These are phyloP conservation scores for Poicephalus meyeri DNA, from an alignment of 2,113 vertebrate species.

Conservation along the genomic window DNA sequence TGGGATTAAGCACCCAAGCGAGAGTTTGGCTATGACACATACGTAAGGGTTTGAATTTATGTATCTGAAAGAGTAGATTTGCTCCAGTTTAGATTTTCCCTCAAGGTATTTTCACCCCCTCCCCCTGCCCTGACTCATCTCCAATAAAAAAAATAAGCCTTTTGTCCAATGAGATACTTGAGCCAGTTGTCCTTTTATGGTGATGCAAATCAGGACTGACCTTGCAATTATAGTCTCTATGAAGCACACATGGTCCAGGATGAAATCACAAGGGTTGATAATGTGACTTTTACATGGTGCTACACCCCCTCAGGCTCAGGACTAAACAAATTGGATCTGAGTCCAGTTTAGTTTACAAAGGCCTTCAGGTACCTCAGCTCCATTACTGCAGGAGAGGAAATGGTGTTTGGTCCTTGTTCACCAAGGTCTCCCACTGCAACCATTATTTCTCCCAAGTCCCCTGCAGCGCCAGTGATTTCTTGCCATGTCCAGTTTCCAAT, in stretches of 20 bases:
- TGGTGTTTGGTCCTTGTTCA: not conserved
- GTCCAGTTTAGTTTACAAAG: not conserved
- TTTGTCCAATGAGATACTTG: not conserved
- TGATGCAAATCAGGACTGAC: not conserved
- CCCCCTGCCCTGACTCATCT: not conserved
- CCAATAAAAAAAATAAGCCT: not conserved
- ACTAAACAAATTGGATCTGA: not conserved
- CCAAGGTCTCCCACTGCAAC: not conserved
- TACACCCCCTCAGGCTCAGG: not conserved
- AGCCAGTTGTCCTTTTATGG: not conserved
- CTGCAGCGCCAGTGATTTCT: not conserved
- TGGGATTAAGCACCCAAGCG: not conserved
- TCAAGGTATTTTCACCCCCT: slow-evolving; percentile 18
- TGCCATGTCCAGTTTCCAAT: not conserved
- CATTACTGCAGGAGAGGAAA: not conserved
- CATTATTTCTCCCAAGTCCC: not conserved
- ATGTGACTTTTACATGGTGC: not conserved
- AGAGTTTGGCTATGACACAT: not conserved
- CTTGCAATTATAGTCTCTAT: not conserved
- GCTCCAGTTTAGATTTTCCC: slow-evolving; percentile 7
- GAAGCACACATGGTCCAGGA: not conserved
- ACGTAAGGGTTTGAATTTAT: not conserved
- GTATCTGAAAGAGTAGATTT: not conserved
- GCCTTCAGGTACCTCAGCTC: not conserved
- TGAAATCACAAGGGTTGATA: not conserved